phyloP scores from a whole-genome alignment of 1,140 invertebrate genomes.

The Drosophila parvula region DNA sequence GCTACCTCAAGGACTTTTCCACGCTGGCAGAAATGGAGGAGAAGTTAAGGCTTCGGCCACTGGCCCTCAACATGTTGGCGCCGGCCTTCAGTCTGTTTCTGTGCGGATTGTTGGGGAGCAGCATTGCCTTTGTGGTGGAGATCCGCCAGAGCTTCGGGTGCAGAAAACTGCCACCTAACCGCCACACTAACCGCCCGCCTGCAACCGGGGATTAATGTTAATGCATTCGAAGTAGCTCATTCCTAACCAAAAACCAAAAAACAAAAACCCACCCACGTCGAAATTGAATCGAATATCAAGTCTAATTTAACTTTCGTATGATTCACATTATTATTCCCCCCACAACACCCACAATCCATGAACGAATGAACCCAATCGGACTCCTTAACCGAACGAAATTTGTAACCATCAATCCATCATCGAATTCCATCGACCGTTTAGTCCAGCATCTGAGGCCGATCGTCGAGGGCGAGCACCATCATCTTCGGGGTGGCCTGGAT shows the following conservation, averaged over 20 bases:
- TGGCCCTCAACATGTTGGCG: conserved; percentile 37
- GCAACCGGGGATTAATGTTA: conserved; percentile 35
- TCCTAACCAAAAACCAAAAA: conserved; percentile 46
- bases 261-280: background rate
- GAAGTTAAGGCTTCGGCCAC: conserved; percentile 2
- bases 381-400: conserved; percentile 44
- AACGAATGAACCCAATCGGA: conserved; percentile 40
- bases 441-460: conserved; percentile 79
- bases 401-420: conserved; percentile 31
- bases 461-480: conserved; percentile 77
- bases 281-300: conserved; percentile 28
- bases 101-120: conserved; percentile 40
- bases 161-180: conserved; percentile 44
- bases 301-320: conserved; percentile 55
- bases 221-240: conserved; percentile 64
- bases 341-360: conserved; percentile 16
- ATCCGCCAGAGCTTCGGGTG: conserved; percentile 26
- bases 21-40: conserved; percentile 30
- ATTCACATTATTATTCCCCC: conserved; percentile 31
- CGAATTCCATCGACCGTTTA: conserved; percentile 41
- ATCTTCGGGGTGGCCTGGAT: conserved; percentile 49
- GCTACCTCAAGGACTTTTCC: conserved; percentile 54
- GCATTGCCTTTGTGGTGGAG: conserved; percentile 55
- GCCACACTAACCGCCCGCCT: conserved; percentile 32
- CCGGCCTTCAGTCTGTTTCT: conserved; percentile 52